Conservation (phyloP, 2,888 invertebrate genomes). For the Aproaerema taeniolella region DNA sequence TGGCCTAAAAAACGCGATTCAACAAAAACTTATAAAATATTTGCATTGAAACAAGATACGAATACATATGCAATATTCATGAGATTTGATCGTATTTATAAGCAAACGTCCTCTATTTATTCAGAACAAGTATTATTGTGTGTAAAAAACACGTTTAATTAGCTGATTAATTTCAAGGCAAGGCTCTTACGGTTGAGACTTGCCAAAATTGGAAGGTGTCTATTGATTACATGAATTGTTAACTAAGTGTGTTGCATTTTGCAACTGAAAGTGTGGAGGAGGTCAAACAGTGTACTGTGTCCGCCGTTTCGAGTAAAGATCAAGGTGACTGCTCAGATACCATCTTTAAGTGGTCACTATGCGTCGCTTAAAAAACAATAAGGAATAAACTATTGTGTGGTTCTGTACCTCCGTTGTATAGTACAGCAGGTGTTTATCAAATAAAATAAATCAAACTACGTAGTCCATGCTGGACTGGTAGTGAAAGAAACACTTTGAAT, state of each 20-base stretch:
- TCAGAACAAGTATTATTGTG: neutral
- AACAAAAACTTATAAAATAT: conserved; percentile 1
- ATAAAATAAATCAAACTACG: no score
- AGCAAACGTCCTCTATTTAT: neutral
- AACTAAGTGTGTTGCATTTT: no score
- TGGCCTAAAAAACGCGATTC: conserved; percentile 23
- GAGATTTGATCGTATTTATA: neutral
- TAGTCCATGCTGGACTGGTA: no score
- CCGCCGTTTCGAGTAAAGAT: conserved; percentile 46
- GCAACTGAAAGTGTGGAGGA: conserved; percentile 28
- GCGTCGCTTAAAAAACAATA: conserved; percentile 9
- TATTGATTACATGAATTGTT: conserved; percentile 2
- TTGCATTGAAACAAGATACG: neutral
- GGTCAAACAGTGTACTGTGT: conserved; percentile 39
- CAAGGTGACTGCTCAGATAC: conserved; percentile 50
- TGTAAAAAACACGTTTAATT: neutral
- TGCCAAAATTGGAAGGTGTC: conserved; percentile 2
- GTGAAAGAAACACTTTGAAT: no score
- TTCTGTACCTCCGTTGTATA: conserved; percentile 12
- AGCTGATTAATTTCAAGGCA: conserved; percentile 2
- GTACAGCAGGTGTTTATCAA: no score
- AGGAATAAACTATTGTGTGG: no score
- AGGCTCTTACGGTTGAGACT: conserved; percentile 1
- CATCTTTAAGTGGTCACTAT: conserved; percentile 22
- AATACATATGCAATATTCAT: neutral